Evolutionary conservation across 1,140 invertebrate genomes (phyloP).

Genomic region (Carcinoscorpius rotundicauda): DNA sequence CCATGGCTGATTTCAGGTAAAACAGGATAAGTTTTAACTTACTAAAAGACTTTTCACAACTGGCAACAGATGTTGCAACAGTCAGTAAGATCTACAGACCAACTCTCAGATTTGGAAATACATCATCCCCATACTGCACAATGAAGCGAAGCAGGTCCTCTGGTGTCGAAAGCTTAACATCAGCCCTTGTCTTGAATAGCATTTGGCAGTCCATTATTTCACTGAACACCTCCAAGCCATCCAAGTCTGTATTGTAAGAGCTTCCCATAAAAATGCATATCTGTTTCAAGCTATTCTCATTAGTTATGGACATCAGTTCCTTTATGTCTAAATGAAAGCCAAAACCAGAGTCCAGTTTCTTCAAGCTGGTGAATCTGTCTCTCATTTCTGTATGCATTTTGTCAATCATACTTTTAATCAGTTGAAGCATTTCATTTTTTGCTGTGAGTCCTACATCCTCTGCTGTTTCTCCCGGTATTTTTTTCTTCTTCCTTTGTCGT

Average conservation of each 20-base stretch:
- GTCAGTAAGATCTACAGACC: too few relatives aligned
- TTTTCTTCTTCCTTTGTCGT: too few relatives aligned
- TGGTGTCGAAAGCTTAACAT: constrained; percentile 3
- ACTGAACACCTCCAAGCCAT: constrained; percentile 5
- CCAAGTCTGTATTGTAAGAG: constrained; percentile 12
- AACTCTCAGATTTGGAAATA: too few relatives aligned
- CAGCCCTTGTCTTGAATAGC: neutral
- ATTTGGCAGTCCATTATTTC: constrained; percentile 8
- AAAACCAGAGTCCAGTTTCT: constrained; percentile 7
- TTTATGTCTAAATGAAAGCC: constrained; percentile 13
- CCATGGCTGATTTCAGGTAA: constrained; percentile 7
- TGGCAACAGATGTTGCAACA: constrained; percentile 8
- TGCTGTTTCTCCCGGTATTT: too few relatives aligned
- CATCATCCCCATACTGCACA: too few relatives aligned
- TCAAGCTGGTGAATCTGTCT: constrained; percentile 12
- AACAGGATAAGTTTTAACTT: constrained; percentile 9
- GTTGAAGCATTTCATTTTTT: constrained; percentile 13
- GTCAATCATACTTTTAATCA: constrained; percentile 18
- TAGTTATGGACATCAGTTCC: neutral
- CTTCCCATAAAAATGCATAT: constrained; percentile 1
- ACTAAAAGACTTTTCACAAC: constrained; percentile 4
- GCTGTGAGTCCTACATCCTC: constrained; percentile 4
- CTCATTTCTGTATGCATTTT: constrained; percentile 11
- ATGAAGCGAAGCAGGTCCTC: too few relatives aligned
- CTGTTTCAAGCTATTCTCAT: constrained; percentile 6